Base-by-base conservation (phyloP, 2,888 invertebrate genomes). In the Geophilus truncorum region DNA sequence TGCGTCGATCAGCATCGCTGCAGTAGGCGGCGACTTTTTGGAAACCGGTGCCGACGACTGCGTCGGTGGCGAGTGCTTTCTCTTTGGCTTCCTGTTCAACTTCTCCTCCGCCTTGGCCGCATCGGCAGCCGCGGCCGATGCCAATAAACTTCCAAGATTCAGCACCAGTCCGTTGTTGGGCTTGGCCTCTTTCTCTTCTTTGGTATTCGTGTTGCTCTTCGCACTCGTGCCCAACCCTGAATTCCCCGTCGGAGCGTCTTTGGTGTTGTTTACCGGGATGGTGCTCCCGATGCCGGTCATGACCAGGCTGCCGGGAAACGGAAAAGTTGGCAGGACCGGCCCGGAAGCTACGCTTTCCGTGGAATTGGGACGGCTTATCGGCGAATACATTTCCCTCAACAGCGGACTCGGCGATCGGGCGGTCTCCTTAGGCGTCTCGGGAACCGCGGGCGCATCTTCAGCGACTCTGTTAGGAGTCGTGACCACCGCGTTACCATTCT, bases 291-390 rank as follows among this genome's bases (percentile, higher is more conserved):
- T 21, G 23, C 57, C 18, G 57, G 9, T 57, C 57, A 57, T 57
- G 7, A 57, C 57, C 18, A 57, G 7, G 18, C 23, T 57, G 9
- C 18, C n/a, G 18, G 57, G 57, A n/a, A 57, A 57, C 18, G 15
- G 18, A 57, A 57, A 57, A 57, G 57, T 57, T n/a, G 57, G 18
- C 57, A 57, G 7, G 25, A 10, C 79, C 12, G 25, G 28, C 18
- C 30, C 51, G 10, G 83, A 83, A 23, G 77, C 82, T 6, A 83
- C 84, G 70, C 85, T 86, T 82, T 87, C 87, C 4, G 86, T 84
- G 83, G 86, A 87, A 81, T 85, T 87, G 3, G 88, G 88, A 78
- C 88, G 84, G 36, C 88, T 88, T 80, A 88, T 88, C 0, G 88
- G 88, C 2, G 88, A 88, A 80, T 88, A 88, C 21, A 85, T 85